These are phyloP conservation scores for Hetaerina titia DNA, from an alignment of 2,888 invertebrate species.

Conservation along the genomic window DNA sequence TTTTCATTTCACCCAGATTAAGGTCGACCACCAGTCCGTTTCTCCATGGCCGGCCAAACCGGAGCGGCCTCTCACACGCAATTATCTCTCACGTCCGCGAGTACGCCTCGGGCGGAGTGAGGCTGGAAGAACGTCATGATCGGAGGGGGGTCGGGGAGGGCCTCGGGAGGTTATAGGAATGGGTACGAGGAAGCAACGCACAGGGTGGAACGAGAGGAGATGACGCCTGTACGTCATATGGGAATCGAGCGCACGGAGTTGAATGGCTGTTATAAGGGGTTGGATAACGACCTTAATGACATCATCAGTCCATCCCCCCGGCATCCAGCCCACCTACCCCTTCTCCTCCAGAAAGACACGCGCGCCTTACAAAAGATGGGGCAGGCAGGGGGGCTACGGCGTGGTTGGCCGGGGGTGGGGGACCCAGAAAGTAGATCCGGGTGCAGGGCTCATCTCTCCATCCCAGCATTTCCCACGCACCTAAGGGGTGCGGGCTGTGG, in stretches of 20 bases:
- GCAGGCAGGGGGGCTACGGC: background rate
- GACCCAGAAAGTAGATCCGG: background rate
- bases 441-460: too few species aligned
- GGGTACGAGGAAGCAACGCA: background rate
- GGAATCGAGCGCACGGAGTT: background rate
- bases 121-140: background rate
- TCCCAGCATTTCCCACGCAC: too few species aligned
- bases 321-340: background rate
- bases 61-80: background rate
- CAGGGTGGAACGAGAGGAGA: background rate
- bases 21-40: too few species aligned
- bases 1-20: too few species aligned
- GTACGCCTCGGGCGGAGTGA: background rate
- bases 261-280: slow-evolving; percentile 47
- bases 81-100: background rate
- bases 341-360: background rate
- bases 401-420: background rate
- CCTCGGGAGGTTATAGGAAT: too few species aligned
- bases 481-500: too few species aligned
- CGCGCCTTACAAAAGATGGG: background rate
- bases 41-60: too few species aligned
- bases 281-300: slow-evolving; percentile 47
- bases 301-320: background rate
- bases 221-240: background rate
- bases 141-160: background rate